A percentile compares a stretch with the other conserved stretches of the same genome.
Evolutionary conservation across 2,797 vertebrate genomes (phyloP).

Genomic region (Sebastes wilsoni): DNA sequence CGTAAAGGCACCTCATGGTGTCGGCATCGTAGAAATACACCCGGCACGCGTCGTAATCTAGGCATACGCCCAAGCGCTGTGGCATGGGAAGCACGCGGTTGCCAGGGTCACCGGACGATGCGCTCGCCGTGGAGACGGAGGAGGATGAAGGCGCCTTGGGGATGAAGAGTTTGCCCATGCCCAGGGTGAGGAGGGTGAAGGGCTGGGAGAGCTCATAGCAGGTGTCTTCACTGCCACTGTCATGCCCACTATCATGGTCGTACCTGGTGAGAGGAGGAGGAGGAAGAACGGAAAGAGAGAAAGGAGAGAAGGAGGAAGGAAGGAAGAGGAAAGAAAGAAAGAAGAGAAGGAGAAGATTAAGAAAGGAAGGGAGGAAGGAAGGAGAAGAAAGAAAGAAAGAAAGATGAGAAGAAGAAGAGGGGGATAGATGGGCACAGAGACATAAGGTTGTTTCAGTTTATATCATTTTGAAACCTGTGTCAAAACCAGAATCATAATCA

Average conservation of each 20-base stretch:
- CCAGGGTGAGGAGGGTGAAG: slow-evolving; percentile 92
- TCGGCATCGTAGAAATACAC: slow-evolving; percentile 92
- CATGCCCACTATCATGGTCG: slow-evolving; percentile 97
- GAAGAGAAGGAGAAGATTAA: neutral
- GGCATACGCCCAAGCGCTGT: slow-evolving; percentile 86
- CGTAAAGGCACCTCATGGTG: slow-evolving; percentile 93
- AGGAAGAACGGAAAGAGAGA: too few relatives aligned
- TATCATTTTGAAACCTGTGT: neutral
- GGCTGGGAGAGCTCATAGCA: slow-evolving; percentile 91
- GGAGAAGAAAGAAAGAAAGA: too few relatives aligned
- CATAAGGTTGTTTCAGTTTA: neutral
- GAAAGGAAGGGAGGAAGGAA: too few relatives aligned
- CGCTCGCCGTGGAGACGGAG: slow-evolving; percentile 59
- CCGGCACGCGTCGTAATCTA: slow-evolving; percentile 91
- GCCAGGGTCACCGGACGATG: slow-evolving; percentile 71
- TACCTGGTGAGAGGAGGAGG: slow-evolving; percentile 79
- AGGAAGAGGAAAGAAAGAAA: too few relatives aligned
- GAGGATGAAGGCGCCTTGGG: slow-evolving; percentile 85
- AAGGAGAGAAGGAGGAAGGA: neutral
- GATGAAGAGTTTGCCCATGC: slow-evolving; percentile 96
- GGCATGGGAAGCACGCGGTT: slow-evolving; percentile 92
- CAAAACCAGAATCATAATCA: neutral
- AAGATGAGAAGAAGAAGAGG: too few relatives aligned
- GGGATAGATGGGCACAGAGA: neutral
- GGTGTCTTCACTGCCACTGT: slow-evolving; percentile 96